These are phyloP conservation scores for Heteromyza rotundicornis DNA, from an alignment of 2,888 invertebrate species.

Conservation along the genomic window DNA sequence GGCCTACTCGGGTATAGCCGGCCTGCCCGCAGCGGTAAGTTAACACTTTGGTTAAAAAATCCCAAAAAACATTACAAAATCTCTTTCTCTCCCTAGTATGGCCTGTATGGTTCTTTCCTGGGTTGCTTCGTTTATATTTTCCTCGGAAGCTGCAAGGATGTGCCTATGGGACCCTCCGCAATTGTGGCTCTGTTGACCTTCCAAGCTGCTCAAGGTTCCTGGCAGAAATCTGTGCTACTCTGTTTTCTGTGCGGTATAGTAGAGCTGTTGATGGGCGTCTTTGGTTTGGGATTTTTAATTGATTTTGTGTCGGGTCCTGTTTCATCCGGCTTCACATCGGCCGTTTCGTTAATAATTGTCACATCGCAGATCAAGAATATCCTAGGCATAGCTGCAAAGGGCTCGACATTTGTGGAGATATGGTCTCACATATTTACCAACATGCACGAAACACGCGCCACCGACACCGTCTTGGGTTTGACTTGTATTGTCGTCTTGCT, in stretches of 20 bases:
- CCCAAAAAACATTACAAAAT: background rate
- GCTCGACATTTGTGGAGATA: conserved; percentile 79
- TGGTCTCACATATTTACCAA: conserved; percentile 76
- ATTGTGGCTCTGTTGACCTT: conserved; percentile 86
- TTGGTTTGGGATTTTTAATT: conserved; percentile 84
- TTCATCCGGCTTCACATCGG: conserved; percentile 87
- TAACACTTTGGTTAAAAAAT: background rate
- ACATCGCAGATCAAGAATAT: conserved; percentile 88
- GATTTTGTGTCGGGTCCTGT: conserved; percentile 92
- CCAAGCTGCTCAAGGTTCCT: conserved; percentile 73
- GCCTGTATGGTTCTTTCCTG: conserved; percentile 91
- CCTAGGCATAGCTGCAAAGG: conserved; percentile 74
- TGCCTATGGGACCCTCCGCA: conserved; percentile 91
- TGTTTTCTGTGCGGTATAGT: conserved; percentile 77
- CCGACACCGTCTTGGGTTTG: conserved; percentile 79
- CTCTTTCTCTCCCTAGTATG: conserved; percentile 70
- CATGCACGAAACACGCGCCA: conserved; percentile 70
- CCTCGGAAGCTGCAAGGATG: conserved; percentile 90
- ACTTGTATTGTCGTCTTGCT: conserved; percentile 77
- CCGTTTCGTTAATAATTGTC: conserved; percentile 86
- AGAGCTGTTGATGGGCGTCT: conserved; percentile 79
- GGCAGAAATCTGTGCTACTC: conserved; percentile 72
- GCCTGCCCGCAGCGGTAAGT: conserved; percentile 73
- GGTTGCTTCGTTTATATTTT: conserved; percentile 90
- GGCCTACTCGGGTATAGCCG: conserved; percentile 82